Evolutionary conservation across 2,113 vertebrate genomes (phyloP).

Genomic region (Progne subis): DNA sequence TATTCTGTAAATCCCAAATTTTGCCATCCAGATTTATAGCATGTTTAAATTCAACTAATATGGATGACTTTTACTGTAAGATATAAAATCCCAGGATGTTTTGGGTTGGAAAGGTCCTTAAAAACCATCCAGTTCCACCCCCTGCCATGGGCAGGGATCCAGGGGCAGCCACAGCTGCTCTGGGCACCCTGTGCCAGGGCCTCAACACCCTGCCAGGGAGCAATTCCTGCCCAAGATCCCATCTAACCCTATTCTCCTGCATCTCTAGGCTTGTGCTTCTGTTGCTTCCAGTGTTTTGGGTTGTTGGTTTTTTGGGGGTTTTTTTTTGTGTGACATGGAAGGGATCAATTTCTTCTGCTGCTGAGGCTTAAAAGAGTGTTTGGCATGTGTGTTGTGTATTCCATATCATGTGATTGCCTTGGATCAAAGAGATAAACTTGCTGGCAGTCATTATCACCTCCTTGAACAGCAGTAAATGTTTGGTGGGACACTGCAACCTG

Average conservation of each 20-base stretch:
- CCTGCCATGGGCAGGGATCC: background rate
- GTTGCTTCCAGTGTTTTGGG: background rate
- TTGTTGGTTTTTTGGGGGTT: no score
- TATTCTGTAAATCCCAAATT: background rate
- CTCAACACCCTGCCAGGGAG: fast-evolving
- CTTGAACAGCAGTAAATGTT: background rate
- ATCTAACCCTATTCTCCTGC: no score
- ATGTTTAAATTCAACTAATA: background rate
- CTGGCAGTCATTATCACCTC: conserved; percentile 19
- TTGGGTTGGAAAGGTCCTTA: background rate
- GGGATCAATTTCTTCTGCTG: background rate
- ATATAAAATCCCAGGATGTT: background rate
- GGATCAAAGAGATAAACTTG: conserved; percentile 28
- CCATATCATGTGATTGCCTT: background rate
- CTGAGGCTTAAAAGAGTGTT: background rate
- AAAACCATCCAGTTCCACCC: fast-evolving
- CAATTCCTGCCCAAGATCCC: background rate
- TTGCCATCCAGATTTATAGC: background rate
- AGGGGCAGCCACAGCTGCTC: background rate
- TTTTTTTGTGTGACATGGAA: background rate
- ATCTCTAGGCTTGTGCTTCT: background rate
- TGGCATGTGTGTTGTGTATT: background rate
- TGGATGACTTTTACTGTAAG: background rate
- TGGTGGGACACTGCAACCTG: background rate
- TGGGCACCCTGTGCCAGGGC: background rate